phyloP scores from a whole-genome alignment of 2,888 invertebrate species.

The Esperia sulphurella region DNA sequence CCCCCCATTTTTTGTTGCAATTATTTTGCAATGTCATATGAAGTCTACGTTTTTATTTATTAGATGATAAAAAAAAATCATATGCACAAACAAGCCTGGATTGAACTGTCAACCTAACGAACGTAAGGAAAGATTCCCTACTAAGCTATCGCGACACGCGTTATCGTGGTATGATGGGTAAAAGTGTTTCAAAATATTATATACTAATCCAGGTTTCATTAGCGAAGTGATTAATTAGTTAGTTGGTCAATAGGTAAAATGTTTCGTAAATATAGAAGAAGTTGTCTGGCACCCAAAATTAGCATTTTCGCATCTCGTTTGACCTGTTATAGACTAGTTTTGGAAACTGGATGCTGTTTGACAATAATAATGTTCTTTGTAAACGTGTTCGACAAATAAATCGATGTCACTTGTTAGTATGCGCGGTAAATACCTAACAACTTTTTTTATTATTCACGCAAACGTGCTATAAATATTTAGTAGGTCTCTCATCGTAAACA shows the following conservation, averaged over 20 bases:
- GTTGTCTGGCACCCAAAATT: background rate
- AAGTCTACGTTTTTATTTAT: too few relatives aligned
- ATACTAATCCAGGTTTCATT: too few relatives aligned
- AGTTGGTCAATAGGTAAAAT: background rate
- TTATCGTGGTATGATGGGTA: too few relatives aligned
- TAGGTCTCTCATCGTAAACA: background rate
- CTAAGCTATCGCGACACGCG: too few relatives aligned
- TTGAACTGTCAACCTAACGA: too few relatives aligned
- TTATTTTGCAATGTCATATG: too few relatives aligned
- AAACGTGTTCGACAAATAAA: background rate
- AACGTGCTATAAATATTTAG: slow-evolving; percentile 15
- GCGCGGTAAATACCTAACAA: slow-evolving; percentile 18
- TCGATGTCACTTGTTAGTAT: slow-evolving; percentile 13
- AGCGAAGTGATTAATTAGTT: background rate
- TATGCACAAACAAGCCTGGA: too few relatives aligned
- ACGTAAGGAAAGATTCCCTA: too few relatives aligned
- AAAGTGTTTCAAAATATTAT: too few relatives aligned
- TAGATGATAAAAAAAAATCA: too few relatives aligned
- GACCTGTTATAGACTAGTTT: background rate
- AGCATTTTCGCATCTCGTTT: background rate
- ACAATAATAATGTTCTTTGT: background rate
- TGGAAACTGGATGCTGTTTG: background rate
- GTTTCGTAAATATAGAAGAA: background rate
- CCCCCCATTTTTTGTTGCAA: too few relatives aligned
- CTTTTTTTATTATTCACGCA: slow-evolving; percentile 34